A percentile compares a stretch with the other conserved stretches of the same genome.
Conservation (phyloP, 2,113 vertebrate genomes). For the Grammomys surdaster region DNA sequence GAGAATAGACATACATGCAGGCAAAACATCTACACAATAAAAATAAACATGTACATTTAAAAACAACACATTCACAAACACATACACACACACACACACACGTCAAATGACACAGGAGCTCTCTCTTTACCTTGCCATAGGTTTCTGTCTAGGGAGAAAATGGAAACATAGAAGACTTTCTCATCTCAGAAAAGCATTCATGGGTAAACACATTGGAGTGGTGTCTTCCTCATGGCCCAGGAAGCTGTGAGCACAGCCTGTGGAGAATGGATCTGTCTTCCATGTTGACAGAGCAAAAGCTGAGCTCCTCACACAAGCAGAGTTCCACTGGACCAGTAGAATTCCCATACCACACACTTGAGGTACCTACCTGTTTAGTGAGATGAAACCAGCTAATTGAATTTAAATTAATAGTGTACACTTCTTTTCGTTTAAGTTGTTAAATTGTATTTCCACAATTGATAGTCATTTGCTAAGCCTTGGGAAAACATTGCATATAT, state of each 20-base stretch:
- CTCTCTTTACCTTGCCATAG: fast-evolving
- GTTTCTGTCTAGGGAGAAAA: constrained; percentile 54
- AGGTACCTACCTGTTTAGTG: constrained; percentile 38
- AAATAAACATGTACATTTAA: not conserved
- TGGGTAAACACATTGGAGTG: constrained; percentile 72
- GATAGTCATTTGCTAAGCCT: constrained; percentile 82
- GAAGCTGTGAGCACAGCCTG: constrained; percentile 27
- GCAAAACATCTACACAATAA: not conserved
- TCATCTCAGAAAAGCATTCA: constrained; percentile 77
- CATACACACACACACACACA: not conserved
- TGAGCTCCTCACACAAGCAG: constrained; percentile 6
- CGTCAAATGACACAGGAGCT: constrained; percentile 37
- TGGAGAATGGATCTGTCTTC: constrained; percentile 63
- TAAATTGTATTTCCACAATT: constrained; percentile 79
- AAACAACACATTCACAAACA: not conserved
- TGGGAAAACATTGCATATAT: constrained; percentile 78
- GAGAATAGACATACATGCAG: no score
- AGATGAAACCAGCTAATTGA: constrained; percentile 76
- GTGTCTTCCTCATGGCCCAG: constrained; percentile 53
- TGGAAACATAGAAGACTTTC: constrained; percentile 48
- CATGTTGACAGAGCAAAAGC: constrained; percentile 2
- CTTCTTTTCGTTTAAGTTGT: constrained; percentile 76
- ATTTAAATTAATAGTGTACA: constrained; percentile 79
- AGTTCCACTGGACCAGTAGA: constrained; percentile 43
- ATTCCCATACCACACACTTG: constrained; percentile 42